Percentiles rank a stretch among this genome's conserved stretches.
phyloP scores from a whole-genome alignment of 1,140 invertebrate genomes.

The Hycleus phaleratus region DNA sequence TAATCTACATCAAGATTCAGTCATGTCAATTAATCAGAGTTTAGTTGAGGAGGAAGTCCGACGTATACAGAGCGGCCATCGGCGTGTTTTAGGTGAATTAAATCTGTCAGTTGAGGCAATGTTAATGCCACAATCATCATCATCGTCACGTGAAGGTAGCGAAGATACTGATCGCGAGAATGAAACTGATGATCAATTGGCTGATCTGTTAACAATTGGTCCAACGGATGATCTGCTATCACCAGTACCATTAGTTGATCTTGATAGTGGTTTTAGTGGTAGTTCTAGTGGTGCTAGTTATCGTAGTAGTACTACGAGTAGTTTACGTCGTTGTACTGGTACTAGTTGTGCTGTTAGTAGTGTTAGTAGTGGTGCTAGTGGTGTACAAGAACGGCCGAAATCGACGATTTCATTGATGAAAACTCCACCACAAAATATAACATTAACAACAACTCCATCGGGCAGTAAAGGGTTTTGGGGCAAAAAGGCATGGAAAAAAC shows the following conservation, averaged over 20 bases:
- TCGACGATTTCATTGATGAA: constrained; percentile 7
- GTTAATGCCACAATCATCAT: constrained; percentile 58
- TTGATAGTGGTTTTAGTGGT: constrained; percentile 73
- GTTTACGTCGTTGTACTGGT: constrained; percentile 44
- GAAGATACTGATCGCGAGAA: constrained; percentile 43
- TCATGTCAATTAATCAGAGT: constrained; percentile 53
- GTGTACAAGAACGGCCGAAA: constrained; percentile 21
- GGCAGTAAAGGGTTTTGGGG: constrained; percentile 53
- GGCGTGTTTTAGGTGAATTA: constrained; percentile 72
- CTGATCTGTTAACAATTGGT: constrained; percentile 59
- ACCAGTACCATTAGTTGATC: constrained; percentile 55
- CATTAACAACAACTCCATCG: constrained; percentile 6
- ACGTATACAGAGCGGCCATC: constrained; percentile 67
- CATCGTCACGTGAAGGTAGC: constrained; percentile 33
- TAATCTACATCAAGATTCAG: constrained; percentile 16
- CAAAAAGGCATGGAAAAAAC: constrained; percentile 68
- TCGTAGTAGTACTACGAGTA: constrained; percentile 50
- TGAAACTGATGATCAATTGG: constrained; percentile 51
- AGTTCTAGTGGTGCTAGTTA: constrained; percentile 72
- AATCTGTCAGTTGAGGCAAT: constrained; percentile 80
- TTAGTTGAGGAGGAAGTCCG: constrained; percentile 74
- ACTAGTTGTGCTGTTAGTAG: constrained; percentile 59
- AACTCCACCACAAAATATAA: not conserved
- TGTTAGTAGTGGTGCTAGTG: constrained; percentile 39
- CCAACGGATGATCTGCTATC: constrained; percentile 65